phyloP scores from a whole-genome alignment of 2,113 vertebrate genomes.

The Nibea coibor region DNA sequence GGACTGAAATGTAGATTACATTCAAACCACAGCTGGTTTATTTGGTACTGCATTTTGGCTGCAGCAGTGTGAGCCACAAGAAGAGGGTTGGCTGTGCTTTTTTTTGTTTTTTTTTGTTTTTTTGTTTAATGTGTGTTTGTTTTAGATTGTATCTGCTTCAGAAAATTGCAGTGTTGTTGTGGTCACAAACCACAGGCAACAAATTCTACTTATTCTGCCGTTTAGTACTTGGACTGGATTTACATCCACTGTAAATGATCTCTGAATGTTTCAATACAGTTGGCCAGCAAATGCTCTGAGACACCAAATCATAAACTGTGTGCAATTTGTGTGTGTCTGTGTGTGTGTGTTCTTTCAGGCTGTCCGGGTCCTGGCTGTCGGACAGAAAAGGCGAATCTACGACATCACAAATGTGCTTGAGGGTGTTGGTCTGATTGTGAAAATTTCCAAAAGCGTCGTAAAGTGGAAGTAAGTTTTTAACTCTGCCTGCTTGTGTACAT shows the following conservation, averaged over 20 bases:
- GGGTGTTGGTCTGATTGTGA: slow-evolving; percentile 93
- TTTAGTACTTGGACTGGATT: not conserved
- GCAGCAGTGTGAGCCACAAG: no score
- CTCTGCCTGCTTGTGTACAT: not conserved
- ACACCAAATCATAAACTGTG: no score
- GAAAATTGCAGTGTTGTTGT: no score
- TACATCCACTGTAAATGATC: not conserved
- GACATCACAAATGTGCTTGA: slow-evolving; percentile 98
- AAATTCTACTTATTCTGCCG: not conserved
- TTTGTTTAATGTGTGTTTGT: no score
- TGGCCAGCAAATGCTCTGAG: not conserved
- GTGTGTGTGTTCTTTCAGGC: slow-evolving; percentile 81
- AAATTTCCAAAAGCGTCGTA: slow-evolving; percentile 93
- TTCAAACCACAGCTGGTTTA: no score
- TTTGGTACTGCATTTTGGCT: no score
- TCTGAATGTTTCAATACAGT: not conserved
- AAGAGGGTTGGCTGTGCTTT: no score
- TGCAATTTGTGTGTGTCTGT: no score
- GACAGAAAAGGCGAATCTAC: slow-evolving; percentile 94
- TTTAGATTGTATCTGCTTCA: no score
- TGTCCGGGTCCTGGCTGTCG: slow-evolving; percentile 88
- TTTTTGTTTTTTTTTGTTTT: no score
- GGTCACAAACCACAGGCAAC: no score
- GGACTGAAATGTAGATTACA: no score
- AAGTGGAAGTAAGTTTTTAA: slow-evolving; percentile 93